A percentile compares a stretch with the other conserved stretches of the same genome.
Evolutionary conservation across 2,113 vertebrate species (phyloP).

Genomic region (Siphamia tubifer): DNA sequence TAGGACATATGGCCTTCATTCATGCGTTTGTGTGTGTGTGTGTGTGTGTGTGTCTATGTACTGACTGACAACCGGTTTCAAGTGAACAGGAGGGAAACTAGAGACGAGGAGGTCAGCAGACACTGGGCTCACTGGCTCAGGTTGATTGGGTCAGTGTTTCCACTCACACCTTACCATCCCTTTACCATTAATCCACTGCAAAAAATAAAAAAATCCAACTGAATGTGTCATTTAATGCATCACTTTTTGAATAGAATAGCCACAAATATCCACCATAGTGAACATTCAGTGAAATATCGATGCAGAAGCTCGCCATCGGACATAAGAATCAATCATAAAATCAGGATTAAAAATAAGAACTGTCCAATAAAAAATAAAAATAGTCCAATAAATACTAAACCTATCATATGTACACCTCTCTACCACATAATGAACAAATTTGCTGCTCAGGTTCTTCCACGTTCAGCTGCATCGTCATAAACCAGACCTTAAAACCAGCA

Average conservation of each 20-base stretch:
- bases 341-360: too few relatives aligned
- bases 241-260: too few relatives aligned
- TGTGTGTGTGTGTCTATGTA: background rate
- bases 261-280: too few relatives aligned
- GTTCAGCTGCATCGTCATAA: background rate
- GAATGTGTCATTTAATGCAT: background rate
- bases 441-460: background rate
- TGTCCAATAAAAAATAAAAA: too few relatives aligned
- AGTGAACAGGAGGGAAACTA: slow-evolving; percentile 60
- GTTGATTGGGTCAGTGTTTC: slow-evolving; percentile 69
- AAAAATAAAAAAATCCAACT: background rate
- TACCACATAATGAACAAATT: background rate
- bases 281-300: too few relatives aligned
- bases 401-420: too few relatives aligned
- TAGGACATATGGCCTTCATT: slow-evolving; percentile 13
- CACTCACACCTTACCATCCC: slow-evolving; percentile 57
- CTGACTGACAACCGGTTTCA: slow-evolving; percentile 66
- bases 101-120: slow-evolving; percentile 61
- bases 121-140: slow-evolving; percentile 52
- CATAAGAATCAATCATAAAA: too few relatives aligned
- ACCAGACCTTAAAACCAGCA: background rate
- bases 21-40: slow-evolving; percentile 1
- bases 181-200: background rate
- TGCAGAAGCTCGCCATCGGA: too few relatives aligned
- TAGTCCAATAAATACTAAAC: too few relatives aligned